These are phyloP conservation scores for Epinephelus malabaricus DNA, from an alignment of 2,797 vertebrate genomes.

Conservation along the genomic window DNA sequence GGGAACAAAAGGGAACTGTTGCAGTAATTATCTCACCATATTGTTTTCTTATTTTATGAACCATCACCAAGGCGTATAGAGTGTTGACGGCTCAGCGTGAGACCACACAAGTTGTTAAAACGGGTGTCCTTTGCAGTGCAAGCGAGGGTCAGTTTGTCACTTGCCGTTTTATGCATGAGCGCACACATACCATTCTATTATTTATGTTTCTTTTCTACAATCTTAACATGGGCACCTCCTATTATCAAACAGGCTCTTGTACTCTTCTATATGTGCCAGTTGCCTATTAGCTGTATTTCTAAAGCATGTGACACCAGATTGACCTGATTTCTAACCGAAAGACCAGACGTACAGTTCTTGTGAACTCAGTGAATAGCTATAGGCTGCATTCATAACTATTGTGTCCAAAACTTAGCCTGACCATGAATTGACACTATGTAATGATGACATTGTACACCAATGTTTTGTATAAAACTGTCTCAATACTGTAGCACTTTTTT, in stretches of 20 bases:
- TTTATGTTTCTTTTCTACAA: constrained; percentile 50
- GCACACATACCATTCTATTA: constrained; percentile 52
- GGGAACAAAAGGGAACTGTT: constrained; percentile 6
- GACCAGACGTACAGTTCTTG: not conserved
- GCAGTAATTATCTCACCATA: constrained; percentile 9
- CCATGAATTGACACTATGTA: not conserved
- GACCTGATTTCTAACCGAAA: constrained; percentile 41
- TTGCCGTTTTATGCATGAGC: constrained; percentile 65
- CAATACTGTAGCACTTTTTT: not conserved
- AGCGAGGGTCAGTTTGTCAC: constrained; percentile 65
- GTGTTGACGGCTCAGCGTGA: constrained; percentile 25
- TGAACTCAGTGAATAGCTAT: not conserved
- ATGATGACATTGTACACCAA: not conserved
- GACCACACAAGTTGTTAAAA: constrained; percentile 41
- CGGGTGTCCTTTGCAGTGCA: constrained; percentile 41
- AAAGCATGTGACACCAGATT: constrained; percentile 24
- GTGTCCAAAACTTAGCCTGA: not conserved
- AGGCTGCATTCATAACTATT: not conserved
- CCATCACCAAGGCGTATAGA: constrained; percentile 2
- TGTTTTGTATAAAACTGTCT: not conserved
- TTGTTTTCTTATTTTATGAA: constrained; percentile 3
- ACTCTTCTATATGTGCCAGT: constrained; percentile 20
- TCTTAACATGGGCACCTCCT: constrained; percentile 18
- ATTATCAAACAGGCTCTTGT: constrained; percentile 28
- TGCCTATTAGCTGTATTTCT: constrained; percentile 18